Evolutionary conservation across 2,113 vertebrate species (phyloP), one percentile per base, ranked within the genome.

Genomic region (Anolis carolinensis): DNA sequence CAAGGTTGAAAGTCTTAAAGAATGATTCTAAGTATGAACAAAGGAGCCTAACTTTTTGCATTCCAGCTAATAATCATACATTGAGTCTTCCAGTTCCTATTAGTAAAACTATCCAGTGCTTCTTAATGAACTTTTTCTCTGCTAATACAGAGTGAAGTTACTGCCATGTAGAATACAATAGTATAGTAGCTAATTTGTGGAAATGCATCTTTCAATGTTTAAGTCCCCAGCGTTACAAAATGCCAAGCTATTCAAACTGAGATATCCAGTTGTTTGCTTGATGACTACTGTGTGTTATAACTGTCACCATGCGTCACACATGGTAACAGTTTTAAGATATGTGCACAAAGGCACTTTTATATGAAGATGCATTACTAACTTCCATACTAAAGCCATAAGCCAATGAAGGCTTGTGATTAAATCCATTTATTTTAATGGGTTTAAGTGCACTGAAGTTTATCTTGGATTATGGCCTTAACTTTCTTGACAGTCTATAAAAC

Each of bases 91-190:
- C 76, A 21, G 50, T 39, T 74, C 55, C 3, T n/a, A 5, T 32
- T 44, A 4, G 20, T 36, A n/a, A 34, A 78, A 75, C 62, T 34
- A 67, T 68, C n/a, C 36, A 0, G 0, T 32, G 39, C 50, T 0
- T 0, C n/a, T 83, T 81, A 75, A 0, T 7, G 65, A 89, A 89
- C 55, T 0, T 44, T 59, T 87, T 76, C 82, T 85, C 65, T 16
- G 59, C 52, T 81, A 27, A n/a, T 55, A 50, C 76, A 76, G 27
- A 2, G 7, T 79, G 71, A 85, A 36, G 67, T 0, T 59, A 3
- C 23, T 34, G 48, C 55, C 70, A 52, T 85, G 25, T 44, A 10
- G 30, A 72, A 62, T 36, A 44, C 63, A 20, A 67, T 11, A 21
- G 30, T 68, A n/a, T 59, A n/a, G n/a, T 23, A 0, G 39, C 30